Evolutionary conservation across 2,888 invertebrate species (phyloP).

Genomic region (Icerya purchasi): DNA sequence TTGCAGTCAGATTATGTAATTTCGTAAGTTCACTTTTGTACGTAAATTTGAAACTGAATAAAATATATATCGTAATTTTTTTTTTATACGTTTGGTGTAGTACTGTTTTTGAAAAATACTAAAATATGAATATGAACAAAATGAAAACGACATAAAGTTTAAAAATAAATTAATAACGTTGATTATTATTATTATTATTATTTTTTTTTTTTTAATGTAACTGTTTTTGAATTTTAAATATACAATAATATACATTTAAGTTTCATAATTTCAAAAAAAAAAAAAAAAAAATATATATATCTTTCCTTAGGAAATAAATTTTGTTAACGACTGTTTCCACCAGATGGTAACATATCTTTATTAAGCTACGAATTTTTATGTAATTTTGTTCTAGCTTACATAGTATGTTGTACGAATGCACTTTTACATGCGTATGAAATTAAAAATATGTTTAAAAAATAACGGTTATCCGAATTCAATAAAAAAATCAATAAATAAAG

Average conservation of each 20-base stretch:
- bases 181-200: not conserved
- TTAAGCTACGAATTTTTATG: too few species aligned
- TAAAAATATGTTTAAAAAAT: not conserved
- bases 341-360: too few species aligned
- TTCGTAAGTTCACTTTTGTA: too few species aligned
- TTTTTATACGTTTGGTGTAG: too few species aligned
- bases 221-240: not conserved
- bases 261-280: not conserved
- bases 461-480: not conserved
- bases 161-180: not conserved
- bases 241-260: not conserved
- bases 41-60: too few species aligned
- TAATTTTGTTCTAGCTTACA: too few species aligned
- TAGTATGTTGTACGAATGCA: too few species aligned
- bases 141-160: not conserved
- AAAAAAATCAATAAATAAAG: too few species aligned
- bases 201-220: not conserved
- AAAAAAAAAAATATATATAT: not conserved
- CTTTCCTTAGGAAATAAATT: too few species aligned
- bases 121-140: not conserved
- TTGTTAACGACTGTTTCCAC: too few species aligned
- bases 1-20: too few species aligned
- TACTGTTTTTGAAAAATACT: conserved; percentile 5
- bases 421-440: not conserved
- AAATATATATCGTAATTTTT: too few species aligned